phyloP scores from a whole-genome alignment of 92 coral and sea anemone species.

The Diadumene lineata region DNA sequence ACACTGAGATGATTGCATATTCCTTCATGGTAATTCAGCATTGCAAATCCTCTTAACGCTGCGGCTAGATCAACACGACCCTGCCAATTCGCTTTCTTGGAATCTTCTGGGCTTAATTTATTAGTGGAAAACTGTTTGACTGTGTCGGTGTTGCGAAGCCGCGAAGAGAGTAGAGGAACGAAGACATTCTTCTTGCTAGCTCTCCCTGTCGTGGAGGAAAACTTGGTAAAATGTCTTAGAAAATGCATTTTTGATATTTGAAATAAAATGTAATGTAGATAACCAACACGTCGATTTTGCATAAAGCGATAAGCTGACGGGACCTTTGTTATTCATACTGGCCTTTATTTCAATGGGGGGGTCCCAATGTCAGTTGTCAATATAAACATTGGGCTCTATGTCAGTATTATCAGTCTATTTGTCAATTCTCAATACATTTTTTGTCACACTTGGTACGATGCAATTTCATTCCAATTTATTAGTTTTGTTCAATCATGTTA shows the following conservation, averaged over 20 bases:
- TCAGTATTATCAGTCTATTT: too few relatives aligned
- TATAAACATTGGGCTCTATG: too few relatives aligned
- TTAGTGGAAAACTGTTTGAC: constrained; percentile 7
- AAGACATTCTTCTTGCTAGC: background rate
- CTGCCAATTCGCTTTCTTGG: constrained; percentile 63
- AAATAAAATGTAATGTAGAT: background rate
- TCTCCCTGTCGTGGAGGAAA: background rate
- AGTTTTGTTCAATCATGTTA: too few relatives aligned
- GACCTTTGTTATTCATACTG: too few relatives aligned
- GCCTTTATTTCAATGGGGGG: too few relatives aligned
- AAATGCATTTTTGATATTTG: background rate
- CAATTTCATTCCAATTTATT: too few relatives aligned
- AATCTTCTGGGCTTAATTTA: constrained; percentile 26
- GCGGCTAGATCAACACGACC: constrained; percentile 81
- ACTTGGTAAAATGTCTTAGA: background rate
- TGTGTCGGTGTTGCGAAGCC: background rate
- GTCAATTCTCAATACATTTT: too few relatives aligned
- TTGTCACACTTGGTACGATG: too few relatives aligned
- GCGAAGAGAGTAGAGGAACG: background rate
- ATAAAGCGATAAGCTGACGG: too few relatives aligned
- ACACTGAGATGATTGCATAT: constrained; percentile 84
- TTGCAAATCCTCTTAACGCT: constrained; percentile 67
- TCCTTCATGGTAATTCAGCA: constrained; percentile 62
- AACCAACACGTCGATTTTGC: too few relatives aligned
- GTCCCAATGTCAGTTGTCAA: too few relatives aligned